phyloP scores from a whole-genome alignment of 1,140 invertebrate species.

The Zaprionus ghesquierei region DNA sequence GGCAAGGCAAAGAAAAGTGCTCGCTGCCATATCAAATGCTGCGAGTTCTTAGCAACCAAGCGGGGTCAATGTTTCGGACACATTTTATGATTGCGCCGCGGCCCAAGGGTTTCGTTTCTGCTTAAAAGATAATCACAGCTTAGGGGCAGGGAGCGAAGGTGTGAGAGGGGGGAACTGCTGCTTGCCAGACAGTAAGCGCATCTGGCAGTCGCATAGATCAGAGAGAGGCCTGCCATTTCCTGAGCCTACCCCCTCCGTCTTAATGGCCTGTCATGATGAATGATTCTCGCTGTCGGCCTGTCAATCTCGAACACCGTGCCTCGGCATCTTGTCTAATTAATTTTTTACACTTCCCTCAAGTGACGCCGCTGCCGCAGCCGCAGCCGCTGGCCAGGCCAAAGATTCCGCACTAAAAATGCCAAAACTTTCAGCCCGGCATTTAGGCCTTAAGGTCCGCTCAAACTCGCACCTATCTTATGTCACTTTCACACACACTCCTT shows the following conservation, averaged over 20 bases:
- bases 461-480: not conserved
- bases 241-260: constrained; percentile 8
- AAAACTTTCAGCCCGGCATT: not conserved
- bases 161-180: not conserved
- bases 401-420: not conserved
- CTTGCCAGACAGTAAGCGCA: not conserved
- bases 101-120: not conserved
- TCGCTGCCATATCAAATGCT: constrained; percentile 9
- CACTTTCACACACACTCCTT: not conserved
- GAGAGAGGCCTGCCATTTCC: not conserved
- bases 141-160: not conserved
- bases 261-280: constrained; percentile 32
- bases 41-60: constrained; percentile 1
- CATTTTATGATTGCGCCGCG: not conserved
- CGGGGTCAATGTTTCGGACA: constrained; percentile 3
- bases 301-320: constrained; percentile 25
- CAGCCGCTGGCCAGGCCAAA: not conserved
- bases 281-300: constrained; percentile 26
- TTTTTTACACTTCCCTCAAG: constrained; percentile 24
- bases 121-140: constrained; percentile 3
- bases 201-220: not conserved
- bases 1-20: constrained; percentile 17
- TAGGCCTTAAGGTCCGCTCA: constrained; percentile 1
- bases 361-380: not conserved
- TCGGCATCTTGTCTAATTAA: constrained; percentile 36